Base-by-base conservation (phyloP, 2,888 invertebrate species). In the Pilophorus perplexus region DNA sequence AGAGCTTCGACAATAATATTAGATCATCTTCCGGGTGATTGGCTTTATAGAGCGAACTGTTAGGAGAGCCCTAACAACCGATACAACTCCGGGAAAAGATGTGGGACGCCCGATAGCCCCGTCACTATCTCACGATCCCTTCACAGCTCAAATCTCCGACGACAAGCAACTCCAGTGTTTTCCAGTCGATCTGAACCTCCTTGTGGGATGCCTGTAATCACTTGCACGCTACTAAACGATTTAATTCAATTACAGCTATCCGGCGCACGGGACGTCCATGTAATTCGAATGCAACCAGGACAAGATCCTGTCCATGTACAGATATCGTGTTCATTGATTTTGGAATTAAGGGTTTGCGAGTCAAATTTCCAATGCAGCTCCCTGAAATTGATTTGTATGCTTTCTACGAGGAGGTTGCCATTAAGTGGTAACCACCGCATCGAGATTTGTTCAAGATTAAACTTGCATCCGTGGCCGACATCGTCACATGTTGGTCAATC, bases 1-100 rank as follows among this genome's bases (percentile, higher is more conserved):
- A n/a, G n/a, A n/a, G n/a, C n/a, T n/a, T n/a, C n/a, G n/a, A 52
- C 52, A 52, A 52, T 52, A 52, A 52, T 28, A 52, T 52, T 52
- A 14, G 50, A 52, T 52, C 28, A 52, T 52, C 52, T 52, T 52
- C 52, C 52, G 52, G 52, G 27, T 28, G 52, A 52, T 52, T 52
- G 52, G 16, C 28, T 52, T 52, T 52, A 52, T 52, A 25, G 52
- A 16, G 28, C 52, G 28, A 25, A 52, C 52, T 52, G 52, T 52
- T 52, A 28, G 52, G 28, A 28, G 28, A 28, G 52, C 18, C 23
- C 52, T 28, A 28, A 52, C 52, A 52, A 52, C 52, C 28, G 28
- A 52, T 52, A 52, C 52, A 52, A 28, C 52, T 52, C 27, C 18
- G 23, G 33, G 28, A 52, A 23, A 25, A 52, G 52, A 52, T 52